A percentile compares a stretch with the other conserved stretches of the same genome.
These are phyloP conservation scores for Lasioglossum albipes DNA, from an alignment of 1,140 invertebrate species.

Conservation along the genomic window DNA sequence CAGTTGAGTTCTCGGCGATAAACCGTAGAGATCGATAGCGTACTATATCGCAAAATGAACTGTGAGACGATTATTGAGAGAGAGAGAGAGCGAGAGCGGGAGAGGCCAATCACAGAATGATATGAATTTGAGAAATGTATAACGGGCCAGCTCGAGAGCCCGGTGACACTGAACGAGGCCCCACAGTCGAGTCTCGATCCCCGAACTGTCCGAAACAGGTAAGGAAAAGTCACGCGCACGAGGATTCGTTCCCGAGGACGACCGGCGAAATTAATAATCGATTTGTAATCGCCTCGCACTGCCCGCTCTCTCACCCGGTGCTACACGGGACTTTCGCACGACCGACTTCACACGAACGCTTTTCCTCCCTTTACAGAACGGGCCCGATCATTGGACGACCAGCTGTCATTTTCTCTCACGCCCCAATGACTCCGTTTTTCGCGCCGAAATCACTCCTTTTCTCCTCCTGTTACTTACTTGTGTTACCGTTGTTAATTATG, in stretches of 20 bases:
- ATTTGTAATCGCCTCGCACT: conserved; percentile 68
- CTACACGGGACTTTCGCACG: conserved; percentile 62
- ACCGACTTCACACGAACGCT: conserved; percentile 35
- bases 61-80: conserved; percentile 30
- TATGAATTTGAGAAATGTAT: conserved; percentile 41
- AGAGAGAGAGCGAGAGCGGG: conserved; percentile 58
- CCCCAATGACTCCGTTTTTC: too few species aligned
- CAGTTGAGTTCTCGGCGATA: conserved; percentile 32
- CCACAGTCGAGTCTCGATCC: conserved; percentile 56
- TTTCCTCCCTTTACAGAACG: not conserved
- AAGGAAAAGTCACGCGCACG: conserved; percentile 64
- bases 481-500: too few species aligned
- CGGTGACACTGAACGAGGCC: conserved; percentile 70
- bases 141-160: not conserved
- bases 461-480: too few species aligned
- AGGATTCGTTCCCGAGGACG: conserved; percentile 35
- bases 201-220: conserved; percentile 75
- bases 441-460: too few species aligned
- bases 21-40: conserved; percentile 42
- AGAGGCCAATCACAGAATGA: conserved; percentile 51
- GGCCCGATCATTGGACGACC: not conserved
- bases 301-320: conserved; percentile 74
- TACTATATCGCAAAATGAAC: conserved; percentile 45
- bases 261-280: conserved; percentile 34
- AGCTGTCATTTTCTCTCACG: too few species aligned